phyloP scores from a whole-genome alignment of 2,113 vertebrate species.

The Gallinago jamesoni region DNA sequence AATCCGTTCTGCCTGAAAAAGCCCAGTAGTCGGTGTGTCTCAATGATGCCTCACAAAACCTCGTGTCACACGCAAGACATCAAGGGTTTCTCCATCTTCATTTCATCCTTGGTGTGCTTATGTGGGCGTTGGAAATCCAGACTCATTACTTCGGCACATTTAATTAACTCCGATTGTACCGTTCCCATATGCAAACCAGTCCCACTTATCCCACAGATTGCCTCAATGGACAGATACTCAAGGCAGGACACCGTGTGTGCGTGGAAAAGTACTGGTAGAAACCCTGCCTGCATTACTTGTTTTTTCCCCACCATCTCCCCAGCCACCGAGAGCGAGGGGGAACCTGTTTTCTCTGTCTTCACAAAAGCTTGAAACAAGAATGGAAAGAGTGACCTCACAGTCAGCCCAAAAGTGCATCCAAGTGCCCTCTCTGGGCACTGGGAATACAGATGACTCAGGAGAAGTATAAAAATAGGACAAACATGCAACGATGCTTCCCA shows the following conservation, averaged over 20 bases:
- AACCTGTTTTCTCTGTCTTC: background rate
- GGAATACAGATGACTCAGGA: background rate
- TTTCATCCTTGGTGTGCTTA: background rate
- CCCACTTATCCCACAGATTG: background rate
- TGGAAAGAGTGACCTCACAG: background rate
- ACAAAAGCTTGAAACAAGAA: background rate
- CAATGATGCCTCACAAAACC: background rate
- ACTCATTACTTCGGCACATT: background rate
- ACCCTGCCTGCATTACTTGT: background rate
- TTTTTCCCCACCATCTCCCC: background rate
- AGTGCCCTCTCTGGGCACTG: background rate
- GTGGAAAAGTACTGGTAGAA: background rate
- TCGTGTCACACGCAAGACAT: background rate
- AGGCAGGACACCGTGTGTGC: background rate
- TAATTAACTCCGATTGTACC: background rate
- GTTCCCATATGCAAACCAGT: background rate
- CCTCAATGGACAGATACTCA: background rate
- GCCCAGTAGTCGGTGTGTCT: background rate
- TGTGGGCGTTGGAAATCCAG: background rate
- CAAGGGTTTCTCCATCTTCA: background rate
- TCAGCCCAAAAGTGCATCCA: background rate
- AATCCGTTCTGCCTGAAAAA: background rate
- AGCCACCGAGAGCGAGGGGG: background rate
- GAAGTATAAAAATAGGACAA: background rate
- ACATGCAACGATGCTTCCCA: background rate